These are phyloP conservation scores for Chrysemys picta DNA, from an alignment of 2,113 vertebrate species.

Conservation along the genomic window DNA sequence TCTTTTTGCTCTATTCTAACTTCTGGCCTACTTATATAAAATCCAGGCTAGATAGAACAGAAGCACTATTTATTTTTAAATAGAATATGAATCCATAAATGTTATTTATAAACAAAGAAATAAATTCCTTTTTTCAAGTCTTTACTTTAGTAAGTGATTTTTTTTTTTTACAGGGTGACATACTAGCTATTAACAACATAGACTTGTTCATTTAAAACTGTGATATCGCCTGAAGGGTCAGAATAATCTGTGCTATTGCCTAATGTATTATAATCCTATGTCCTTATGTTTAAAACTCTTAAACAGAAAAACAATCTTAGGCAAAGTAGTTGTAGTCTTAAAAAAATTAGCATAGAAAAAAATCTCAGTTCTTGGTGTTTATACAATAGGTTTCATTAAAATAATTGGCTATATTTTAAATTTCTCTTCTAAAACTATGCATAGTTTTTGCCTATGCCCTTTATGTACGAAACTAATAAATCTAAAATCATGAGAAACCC, in stretches of 20 bases:
- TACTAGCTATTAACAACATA: constrained; percentile 23
- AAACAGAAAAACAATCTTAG: constrained; percentile 42
- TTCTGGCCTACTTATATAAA: background rate
- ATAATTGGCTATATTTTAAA: background rate
- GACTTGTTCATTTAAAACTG: constrained; percentile 23
- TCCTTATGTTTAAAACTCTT: constrained; percentile 45
- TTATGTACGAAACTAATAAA: background rate
- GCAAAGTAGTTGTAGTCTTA: constrained; percentile 44
- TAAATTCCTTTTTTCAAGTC: background rate
- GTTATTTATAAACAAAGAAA: constrained; percentile 3
- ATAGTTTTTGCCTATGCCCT: background rate
- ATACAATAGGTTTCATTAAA: background rate
- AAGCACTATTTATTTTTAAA: constrained; percentile 22
- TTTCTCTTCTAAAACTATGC: background rate
- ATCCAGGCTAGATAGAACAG: background rate
- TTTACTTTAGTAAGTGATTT: background rate
- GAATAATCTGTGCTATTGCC: constrained; percentile 17
- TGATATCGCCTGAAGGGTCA: constrained; percentile 13
- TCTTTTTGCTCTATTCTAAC: background rate
- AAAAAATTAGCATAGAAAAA: constrained; percentile 26
- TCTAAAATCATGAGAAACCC: background rate
- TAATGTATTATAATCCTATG: constrained; percentile 31
- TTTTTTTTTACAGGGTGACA: background rate
- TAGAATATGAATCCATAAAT: background rate
- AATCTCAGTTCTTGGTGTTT: background rate